phyloP scores from a whole-genome alignment of 2,888 invertebrate species.

The Muschampia plurimacula region DNA sequence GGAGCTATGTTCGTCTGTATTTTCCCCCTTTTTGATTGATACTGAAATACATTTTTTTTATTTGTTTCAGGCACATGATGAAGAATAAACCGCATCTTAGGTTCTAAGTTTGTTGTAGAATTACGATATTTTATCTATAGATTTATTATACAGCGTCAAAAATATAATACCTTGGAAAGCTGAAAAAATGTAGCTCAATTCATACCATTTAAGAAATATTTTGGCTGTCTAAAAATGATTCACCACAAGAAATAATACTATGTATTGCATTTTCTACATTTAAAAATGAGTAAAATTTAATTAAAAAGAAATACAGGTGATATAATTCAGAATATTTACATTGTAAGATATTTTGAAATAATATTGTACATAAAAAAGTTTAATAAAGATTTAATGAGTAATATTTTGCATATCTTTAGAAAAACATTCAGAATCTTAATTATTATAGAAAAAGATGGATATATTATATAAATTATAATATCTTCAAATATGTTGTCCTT shows the following conservation, averaged over 20 bases:
- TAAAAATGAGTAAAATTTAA: not conserved
- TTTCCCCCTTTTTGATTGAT: too few relatives aligned
- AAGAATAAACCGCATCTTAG: constrained; percentile 95
- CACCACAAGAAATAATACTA: not conserved
- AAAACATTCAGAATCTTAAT: not conserved
- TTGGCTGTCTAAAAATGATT: constrained; percentile 52
- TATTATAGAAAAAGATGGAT: not conserved
- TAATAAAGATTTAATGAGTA: not conserved
- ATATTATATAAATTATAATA: too few relatives aligned
- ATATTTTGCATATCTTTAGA: constrained; percentile 14
- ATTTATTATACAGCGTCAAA: constrained; percentile 62
- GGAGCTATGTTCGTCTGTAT: too few relatives aligned
- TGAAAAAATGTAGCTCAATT: constrained; percentile 72
- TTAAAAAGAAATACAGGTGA: not conserved
- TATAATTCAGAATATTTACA: not conserved
- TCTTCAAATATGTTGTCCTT: too few relatives aligned
- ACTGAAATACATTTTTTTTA: constrained; percentile 38
- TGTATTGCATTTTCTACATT: not conserved
- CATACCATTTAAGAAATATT: constrained; percentile 71
- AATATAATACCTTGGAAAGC: constrained; percentile 55
- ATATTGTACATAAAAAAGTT: not conserved
- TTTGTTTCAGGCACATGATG: constrained; percentile 92
- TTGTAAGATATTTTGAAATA: not conserved
- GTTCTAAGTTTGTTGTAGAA: constrained; percentile 84
- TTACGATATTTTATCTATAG: constrained; percentile 67